Base-by-base conservation (phyloP, 2,888 invertebrate species). In the Orgyia antiqua region DNA sequence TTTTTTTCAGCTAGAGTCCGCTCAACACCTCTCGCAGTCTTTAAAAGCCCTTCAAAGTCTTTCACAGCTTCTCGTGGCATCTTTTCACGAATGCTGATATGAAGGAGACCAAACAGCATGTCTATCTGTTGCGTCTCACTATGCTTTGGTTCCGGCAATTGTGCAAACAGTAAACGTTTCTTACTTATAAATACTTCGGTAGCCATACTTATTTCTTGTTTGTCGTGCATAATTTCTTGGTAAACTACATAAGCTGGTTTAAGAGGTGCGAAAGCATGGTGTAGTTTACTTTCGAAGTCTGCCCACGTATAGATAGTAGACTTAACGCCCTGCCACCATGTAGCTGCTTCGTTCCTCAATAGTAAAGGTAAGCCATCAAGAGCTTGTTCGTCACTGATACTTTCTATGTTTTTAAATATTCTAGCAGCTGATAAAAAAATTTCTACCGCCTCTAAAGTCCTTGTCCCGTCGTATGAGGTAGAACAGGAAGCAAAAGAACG, bases 21-120 rank as follows among this genome's bases (percentile, higher is more conserved):
- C 17, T 36, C 20, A 8, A 31, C 25, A 4, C 18, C 25, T 13
- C 31, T 26, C 9, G 31, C 31, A 24, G 27, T 27, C 13, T 28
- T 31, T 10, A 31, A 10, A 10, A 36, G 11, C n/a, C 13, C 28
- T 8, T 36, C 36, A 12, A 31, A 20, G 5, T 31, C 21, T 20
- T 17, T 24, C 12, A 36, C 25, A 17, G 27, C 18, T 6, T 34
- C 30, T 8, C 32, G 17, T 4, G 27, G 13, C 10, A 39, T 26
- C 11, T 29, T 32, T 4, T 24, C 31, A 2, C 33, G 10, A 13
- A 37, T 37, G 5, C 31, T 29, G 6, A 29, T 24, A 6, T 20
- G 11, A 10, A 40, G 9, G 12, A 29, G 33, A 5, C 33, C 36
- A 9, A 33, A 40, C 6, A 29, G 21, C 33, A 33, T 31, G 3